Evolutionary conservation across 2,888 invertebrate species (phyloP).

Genomic region (Nomada fucata): DNA sequence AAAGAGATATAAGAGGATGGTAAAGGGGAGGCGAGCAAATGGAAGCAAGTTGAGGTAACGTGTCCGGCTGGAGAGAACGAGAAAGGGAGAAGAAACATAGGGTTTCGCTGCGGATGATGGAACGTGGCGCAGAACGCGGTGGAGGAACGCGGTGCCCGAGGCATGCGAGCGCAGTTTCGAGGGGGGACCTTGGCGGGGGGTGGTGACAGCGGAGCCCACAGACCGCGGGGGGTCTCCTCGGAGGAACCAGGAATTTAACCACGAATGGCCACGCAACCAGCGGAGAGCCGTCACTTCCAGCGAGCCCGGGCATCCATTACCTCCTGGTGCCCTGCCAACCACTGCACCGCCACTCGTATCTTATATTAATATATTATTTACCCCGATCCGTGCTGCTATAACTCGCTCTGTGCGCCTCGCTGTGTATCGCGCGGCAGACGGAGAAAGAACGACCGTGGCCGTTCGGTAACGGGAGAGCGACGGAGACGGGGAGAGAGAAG

Average conservation of each 20-base stretch:
- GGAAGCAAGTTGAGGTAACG: slow-evolving; percentile 46
- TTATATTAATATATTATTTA: slow-evolving; percentile 84
- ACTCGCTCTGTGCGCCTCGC: slow-evolving; percentile 63
- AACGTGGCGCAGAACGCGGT: slow-evolving; percentile 65
- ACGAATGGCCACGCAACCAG: slow-evolving; percentile 83
- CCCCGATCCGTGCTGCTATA: slow-evolving; percentile 74
- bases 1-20: slow-evolving; percentile 45
- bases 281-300: slow-evolving; percentile 83
- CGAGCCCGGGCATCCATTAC: slow-evolving; percentile 83
- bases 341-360: slow-evolving; percentile 81
- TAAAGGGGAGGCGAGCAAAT: slow-evolving; percentile 17
- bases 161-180: slow-evolving; percentile 69
- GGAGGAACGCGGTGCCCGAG: slow-evolving; percentile 64
- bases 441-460: slow-evolving; percentile 1
- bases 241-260: slow-evolving; percentile 86
- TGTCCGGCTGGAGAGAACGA: slow-evolving; percentile 7
- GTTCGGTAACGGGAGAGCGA: slow-evolving; percentile 64
- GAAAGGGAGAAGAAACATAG: slow-evolving; percentile 27
- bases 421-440: slow-evolving; percentile 31
- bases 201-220: slow-evolving; percentile 82
- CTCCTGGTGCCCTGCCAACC: slow-evolving; percentile 84
- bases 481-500: slow-evolving; percentile 23
- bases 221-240: slow-evolving; percentile 86
- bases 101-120: slow-evolving; percentile 62
- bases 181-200: slow-evolving; percentile 84